These are phyloP conservation scores for Matsumurasca onukii DNA, from an alignment of 1,140 invertebrate genomes.

Conservation along the genomic window DNA sequence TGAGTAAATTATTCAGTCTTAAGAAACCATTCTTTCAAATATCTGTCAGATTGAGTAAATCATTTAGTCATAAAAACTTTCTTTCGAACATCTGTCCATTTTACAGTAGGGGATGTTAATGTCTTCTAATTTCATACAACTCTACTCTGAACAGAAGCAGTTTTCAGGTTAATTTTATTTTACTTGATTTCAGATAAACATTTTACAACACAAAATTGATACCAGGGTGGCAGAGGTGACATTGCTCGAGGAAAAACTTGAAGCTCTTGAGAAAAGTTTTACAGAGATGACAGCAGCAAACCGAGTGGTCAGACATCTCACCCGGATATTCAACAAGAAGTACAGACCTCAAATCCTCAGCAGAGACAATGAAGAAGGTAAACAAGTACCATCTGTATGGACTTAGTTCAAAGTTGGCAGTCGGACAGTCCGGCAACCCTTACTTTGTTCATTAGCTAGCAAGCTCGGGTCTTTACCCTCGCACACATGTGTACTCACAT, in stretches of 20 bases:
- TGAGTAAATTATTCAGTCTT: too few relatives aligned
- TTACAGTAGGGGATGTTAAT: too few relatives aligned
- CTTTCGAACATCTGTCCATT: too few relatives aligned
- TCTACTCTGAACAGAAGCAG: not conserved
- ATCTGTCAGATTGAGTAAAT: too few relatives aligned
- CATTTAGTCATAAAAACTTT: too few relatives aligned
- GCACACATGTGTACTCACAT: too few relatives aligned
- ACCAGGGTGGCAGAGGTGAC: constrained; percentile 56
- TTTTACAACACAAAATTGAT: constrained; percentile 59
- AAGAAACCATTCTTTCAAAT: too few relatives aligned
- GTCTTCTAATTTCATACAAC: not conserved
- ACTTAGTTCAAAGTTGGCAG: too few relatives aligned
- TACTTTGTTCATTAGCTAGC: too few relatives aligned
- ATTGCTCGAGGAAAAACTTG: constrained; percentile 57
- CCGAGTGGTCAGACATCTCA: constrained; percentile 71
- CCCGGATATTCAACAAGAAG: constrained; percentile 76
- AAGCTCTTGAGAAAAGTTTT: constrained; percentile 57
- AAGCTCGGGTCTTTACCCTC: too few relatives aligned
- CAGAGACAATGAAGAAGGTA: constrained; percentile 43
- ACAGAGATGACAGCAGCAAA: constrained; percentile 62
- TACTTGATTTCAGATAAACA: constrained; percentile 46
- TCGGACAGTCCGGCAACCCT: too few relatives aligned
- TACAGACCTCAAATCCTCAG: constrained; percentile 53
- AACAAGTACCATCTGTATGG: too few relatives aligned
- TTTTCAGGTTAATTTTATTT: not conserved